Evolutionary conservation across 2,888 invertebrate species (phyloP), one percentile per base, ranked within the genome.

Genomic region (Cepaea hortensis): DNA sequence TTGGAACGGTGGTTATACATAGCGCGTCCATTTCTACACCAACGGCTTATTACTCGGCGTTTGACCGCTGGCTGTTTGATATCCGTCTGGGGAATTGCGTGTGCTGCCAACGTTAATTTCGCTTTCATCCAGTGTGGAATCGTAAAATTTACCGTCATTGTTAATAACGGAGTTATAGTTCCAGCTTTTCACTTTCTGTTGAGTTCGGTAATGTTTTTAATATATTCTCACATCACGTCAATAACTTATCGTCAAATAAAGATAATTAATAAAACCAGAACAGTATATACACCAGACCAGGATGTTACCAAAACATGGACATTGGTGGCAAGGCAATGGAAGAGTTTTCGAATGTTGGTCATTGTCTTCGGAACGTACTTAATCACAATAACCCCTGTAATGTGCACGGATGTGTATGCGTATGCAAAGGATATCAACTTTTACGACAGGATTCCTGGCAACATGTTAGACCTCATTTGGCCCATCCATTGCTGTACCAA

Each of bases 1-100:
- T 4, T 77, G 4, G 77, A 77, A 20, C 50, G 77, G 9, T 77
- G 77, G 77, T 55, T 77, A 46, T 77, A 55, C 55, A 77, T 77
- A 20, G 77, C 55, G 9, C 77, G 55, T 15, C 77, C 77, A 6
- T 77, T 77, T 23, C 23, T 77, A 5, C 77, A 77, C n/a, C 50
- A 61, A 6, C 15, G 77, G 20, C 15, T 77, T 9, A n/a, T 77
- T 11, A 55, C 55, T 11, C 55, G 7, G 4, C 50, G 55, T 55
- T n/a, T 5, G 7, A 55, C 50, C 4, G 23, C 5, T 0, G 13
- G 18, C 13, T 4, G 4, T 50, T 6, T 77, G 55, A 20, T 77
- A 5, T 55, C 46, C 1, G 11, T 55, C 6, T 77, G 77, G 77
- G 7, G 3, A n/a, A 20, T 55, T 3, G 23, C 77, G 3, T 20